These are phyloP conservation scores for Pedicia rivosa DNA, from an alignment of 2,888 invertebrate genomes.

Conservation along the genomic window DNA sequence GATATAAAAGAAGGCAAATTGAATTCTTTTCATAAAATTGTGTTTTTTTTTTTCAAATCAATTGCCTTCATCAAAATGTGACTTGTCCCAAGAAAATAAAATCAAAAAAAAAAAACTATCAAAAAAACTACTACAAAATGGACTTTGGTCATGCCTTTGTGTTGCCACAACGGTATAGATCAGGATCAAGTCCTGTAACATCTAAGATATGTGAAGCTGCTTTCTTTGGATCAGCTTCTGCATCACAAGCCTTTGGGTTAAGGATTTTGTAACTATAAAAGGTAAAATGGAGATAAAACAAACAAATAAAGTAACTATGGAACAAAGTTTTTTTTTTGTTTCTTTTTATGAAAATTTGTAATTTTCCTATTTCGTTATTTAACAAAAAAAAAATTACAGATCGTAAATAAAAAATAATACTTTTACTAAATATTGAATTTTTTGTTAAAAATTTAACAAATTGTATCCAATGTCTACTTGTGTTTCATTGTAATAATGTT, in stretches of 20 bases:
- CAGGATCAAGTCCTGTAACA: constrained; percentile 72
- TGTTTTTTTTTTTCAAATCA: too few species aligned
- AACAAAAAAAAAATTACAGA: too few species aligned
- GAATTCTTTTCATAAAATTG: constrained; percentile 7
- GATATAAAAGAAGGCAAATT: constrained; percentile 14
- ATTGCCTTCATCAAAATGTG: too few species aligned
- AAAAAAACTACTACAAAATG: too few species aligned
- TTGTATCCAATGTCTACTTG: too few species aligned
- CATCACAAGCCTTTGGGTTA: constrained; percentile 65
- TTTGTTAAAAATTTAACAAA: too few species aligned
- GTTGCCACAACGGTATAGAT: constrained; percentile 93
- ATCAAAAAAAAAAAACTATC: too few species aligned
- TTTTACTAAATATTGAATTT: too few species aligned
- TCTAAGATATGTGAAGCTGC: constrained; percentile 80
- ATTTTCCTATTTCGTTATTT: not conserved
- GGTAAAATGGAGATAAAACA: too few species aligned
- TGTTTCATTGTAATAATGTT: too few species aligned
- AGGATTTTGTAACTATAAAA: constrained; percentile 92
- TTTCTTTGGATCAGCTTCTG: constrained; percentile 66
- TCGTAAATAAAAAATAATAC: too few species aligned
- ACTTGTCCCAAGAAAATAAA: too few species aligned
- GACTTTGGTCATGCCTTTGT: constrained; percentile 93
- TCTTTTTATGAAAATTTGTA: not conserved
- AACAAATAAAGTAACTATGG: constrained; percentile 1
- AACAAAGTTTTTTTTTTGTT: not conserved